These are phyloP conservation scores for Drosophila helvetica DNA, from an alignment of 2,888 invertebrate genomes.

Conservation along the genomic window DNA sequence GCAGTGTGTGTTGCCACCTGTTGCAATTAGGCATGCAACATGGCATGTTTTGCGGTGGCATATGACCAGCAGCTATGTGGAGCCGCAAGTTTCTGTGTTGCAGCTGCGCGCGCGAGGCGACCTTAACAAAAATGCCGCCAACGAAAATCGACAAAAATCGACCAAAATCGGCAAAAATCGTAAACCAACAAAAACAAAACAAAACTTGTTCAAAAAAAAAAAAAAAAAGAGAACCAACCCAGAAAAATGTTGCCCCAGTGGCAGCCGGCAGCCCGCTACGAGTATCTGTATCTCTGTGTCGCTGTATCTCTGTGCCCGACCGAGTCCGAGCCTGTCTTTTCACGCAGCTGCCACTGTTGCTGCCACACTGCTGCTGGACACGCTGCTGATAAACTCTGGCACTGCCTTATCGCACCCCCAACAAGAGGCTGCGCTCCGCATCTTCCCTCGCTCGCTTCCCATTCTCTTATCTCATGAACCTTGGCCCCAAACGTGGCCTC, in stretches of 20 bases:
- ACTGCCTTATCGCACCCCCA: slow-evolving; percentile 72
- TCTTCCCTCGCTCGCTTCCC: slow-evolving; percentile 29
- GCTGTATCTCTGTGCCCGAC: slow-evolving; percentile 63
- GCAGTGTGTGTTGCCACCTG: slow-evolving; percentile 71
- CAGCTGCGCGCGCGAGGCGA: slow-evolving; percentile 69
- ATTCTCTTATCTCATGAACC: slow-evolving; percentile 73
- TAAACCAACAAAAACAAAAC: slow-evolving; percentile 17
- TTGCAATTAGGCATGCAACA: slow-evolving; percentile 81
- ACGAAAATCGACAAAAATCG: slow-evolving; percentile 13
- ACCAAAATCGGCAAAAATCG: neutral
- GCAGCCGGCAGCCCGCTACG: neutral
- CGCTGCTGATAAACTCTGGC: slow-evolving; percentile 71
- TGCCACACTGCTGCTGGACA: slow-evolving; percentile 7
- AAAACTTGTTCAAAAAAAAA: slow-evolving; percentile 64
- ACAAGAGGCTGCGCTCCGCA: slow-evolving; percentile 35
- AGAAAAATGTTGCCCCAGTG: neutral
- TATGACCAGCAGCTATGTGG: slow-evolving; percentile 78
- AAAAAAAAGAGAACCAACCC: slow-evolving; percentile 4
- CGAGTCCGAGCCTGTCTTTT: slow-evolving; percentile 64
- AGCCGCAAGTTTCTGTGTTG: slow-evolving; percentile 36
- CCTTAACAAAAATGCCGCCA: slow-evolving; percentile 82
- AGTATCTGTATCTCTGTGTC: slow-evolving; percentile 58
- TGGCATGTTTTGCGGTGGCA: slow-evolving; percentile 76
- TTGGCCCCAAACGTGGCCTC: slow-evolving; percentile 54
- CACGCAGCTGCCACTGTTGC: slow-evolving; percentile 31